Conservation (phyloP, 30 jellyfish, hydroid and myxozoan species). For the Aurelia aurita region DNA sequence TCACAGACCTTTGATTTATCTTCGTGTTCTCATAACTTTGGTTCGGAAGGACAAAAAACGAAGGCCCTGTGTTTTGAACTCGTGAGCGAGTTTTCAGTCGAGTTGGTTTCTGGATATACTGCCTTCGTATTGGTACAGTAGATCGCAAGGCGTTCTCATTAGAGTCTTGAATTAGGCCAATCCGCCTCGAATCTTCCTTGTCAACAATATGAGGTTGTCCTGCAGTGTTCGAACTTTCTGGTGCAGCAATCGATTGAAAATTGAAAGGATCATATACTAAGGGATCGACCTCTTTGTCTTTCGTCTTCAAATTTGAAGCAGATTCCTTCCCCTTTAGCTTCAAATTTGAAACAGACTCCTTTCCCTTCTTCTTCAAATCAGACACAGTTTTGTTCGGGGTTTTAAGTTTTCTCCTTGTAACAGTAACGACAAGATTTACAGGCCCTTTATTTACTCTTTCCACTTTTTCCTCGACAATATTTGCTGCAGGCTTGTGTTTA, state of each 20-base stretch:
- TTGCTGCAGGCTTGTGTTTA: background rate
- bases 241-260: conserved; percentile 2
- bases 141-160: background rate
- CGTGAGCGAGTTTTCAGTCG: too few species aligned
- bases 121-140: too few species aligned
- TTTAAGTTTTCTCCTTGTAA: conserved; percentile 11
- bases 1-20: too few species aligned
- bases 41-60: too few species aligned
- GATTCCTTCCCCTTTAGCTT: background rate
- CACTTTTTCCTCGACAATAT: conserved; percentile 17
- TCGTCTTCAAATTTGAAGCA: background rate
- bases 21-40: too few species aligned
- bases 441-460: conserved; percentile 50
- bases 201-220: conserved; percentile 16
- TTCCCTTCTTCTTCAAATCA: background rate
- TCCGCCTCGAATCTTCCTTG: conserved; percentile 30
- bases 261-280: conserved; percentile 23
- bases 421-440: conserved; percentile 30
- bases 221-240: background rate
- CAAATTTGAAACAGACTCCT: background rate
- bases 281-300: background rate
- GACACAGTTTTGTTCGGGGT: background rate
- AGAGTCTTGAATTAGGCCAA: conserved; percentile 8
- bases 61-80: too few species aligned
- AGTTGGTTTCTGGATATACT: too few species aligned